Percentiles rank a stretch among this genome's conserved stretches.
phyloP scores from a whole-genome alignment of 2,888 invertebrate species.

The Selenia dentaria region DNA sequence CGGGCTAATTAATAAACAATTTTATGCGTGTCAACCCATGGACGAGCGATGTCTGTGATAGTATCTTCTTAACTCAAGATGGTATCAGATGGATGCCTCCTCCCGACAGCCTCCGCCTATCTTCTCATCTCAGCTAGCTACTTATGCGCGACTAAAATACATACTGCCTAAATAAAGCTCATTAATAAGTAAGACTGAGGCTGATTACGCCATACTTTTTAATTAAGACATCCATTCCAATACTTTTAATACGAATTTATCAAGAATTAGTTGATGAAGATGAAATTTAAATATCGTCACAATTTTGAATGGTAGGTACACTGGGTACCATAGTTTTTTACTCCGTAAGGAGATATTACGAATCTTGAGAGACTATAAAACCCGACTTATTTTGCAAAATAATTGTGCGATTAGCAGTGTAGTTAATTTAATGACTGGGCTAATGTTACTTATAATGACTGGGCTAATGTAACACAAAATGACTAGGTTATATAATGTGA shows the following conservation, averaged over 20 bases:
- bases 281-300: conserved; percentile 27
- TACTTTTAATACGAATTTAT: conserved; percentile 33
- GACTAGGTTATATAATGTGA: no score
- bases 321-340: no score
- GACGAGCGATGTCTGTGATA: conserved; percentile 48
- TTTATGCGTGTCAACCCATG: conserved; percentile 58
- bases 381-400: no score
- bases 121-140: conserved; percentile 53
- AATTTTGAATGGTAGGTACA: conserved; percentile 33
- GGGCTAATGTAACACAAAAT: no score
- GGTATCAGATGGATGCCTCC: conserved; percentile 48
- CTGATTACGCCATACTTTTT: conserved; percentile 44
- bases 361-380: no score
- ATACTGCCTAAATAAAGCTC: conserved; percentile 59
- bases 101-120: conserved; percentile 46
- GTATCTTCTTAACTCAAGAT: conserved; percentile 56
- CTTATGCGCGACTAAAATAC: conserved; percentile 56
- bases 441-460: no score
- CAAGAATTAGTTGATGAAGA: conserved; percentile 38
- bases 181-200: conserved; percentile 47
- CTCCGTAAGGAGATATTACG: no score
- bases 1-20: conserved; percentile 62
- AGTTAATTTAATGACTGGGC: no score
- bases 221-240: conserved; percentile 52
- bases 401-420: no score